phyloP scores from a whole-genome alignment of 2,797 vertebrate genomes.

The Sebastes iracundus region DNA sequence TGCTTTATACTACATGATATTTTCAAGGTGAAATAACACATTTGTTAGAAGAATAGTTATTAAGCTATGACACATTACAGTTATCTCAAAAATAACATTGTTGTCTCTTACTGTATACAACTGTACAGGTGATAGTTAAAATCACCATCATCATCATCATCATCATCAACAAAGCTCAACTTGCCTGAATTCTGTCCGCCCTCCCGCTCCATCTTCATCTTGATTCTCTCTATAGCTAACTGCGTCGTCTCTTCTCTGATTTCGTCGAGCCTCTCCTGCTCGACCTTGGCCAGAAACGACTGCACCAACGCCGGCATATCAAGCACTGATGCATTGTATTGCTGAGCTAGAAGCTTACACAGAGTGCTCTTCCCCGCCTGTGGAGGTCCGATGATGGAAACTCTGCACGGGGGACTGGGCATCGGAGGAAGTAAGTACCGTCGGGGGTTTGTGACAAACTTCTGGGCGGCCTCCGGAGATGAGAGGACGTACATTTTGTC shows the following conservation, averaged over 20 bases:
- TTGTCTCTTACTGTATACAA: background rate
- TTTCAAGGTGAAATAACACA: background rate
- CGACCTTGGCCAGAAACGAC: slow-evolving; percentile 61
- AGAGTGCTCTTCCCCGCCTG: slow-evolving; percentile 90
- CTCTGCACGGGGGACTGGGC: slow-evolving; percentile 89
- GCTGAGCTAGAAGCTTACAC: slow-evolving; percentile 83
- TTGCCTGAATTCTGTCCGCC: slow-evolving; percentile 44
- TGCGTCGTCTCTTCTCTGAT: slow-evolving; percentile 72
- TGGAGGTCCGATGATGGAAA: slow-evolving; percentile 87
- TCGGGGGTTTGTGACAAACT: slow-evolving; percentile 88
- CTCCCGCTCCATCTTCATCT: slow-evolving; percentile 68
- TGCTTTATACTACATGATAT: background rate
- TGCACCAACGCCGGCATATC: slow-evolving; percentile 82
- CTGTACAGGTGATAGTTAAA: background rate
- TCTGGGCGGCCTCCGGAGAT: slow-evolving; percentile 83
- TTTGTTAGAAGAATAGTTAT: background rate
- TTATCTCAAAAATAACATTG: background rate
- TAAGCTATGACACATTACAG: background rate
- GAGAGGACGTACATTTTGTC: slow-evolving; percentile 93
- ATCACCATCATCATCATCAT: background rate
- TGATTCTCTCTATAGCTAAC: slow-evolving; percentile 79
- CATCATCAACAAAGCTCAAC: background rate
- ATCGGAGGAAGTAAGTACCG: slow-evolving; percentile 90
- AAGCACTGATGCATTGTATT: slow-evolving; percentile 86
- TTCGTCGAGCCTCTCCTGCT: slow-evolving; percentile 72